phyloP scores from a whole-genome alignment of 2,888 invertebrate species.

The Onthophagus sagittarius region DNA sequence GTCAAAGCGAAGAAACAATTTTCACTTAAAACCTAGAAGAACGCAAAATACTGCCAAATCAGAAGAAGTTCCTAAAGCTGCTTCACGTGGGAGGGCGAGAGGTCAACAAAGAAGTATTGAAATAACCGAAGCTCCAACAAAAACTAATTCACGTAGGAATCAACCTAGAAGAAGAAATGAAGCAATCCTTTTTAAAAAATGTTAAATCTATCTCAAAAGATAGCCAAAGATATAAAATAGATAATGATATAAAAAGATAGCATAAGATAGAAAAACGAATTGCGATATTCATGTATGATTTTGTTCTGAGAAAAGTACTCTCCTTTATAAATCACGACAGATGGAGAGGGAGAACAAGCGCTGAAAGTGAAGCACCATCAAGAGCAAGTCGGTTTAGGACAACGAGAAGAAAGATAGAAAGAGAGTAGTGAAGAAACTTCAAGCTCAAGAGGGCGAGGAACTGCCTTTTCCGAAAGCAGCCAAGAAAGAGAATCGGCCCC shows the following conservation, averaged over 20 bases:
- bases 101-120: neutral
- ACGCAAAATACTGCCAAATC: conserved; percentile 13
- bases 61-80: conserved; percentile 3
- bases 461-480: conserved; percentile 32
- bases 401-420: conserved; percentile 21
- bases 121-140: conserved; percentile 3
- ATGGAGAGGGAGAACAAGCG: conserved; percentile 12
- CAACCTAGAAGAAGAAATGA: conserved; percentile 15
- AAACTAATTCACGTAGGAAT: neutral
- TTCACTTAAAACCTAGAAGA: conserved; percentile 13
- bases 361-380: conserved; percentile 8
- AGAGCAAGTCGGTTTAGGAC: conserved; percentile 25
- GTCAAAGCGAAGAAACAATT: neutral
- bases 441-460: conserved; percentile 28
- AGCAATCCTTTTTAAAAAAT: conserved; percentile 8
- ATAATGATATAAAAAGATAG: too few species aligned
- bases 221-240: too few species aligned
- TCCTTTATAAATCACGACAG: too few species aligned
- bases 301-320: too few species aligned
- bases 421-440: conserved; percentile 10
- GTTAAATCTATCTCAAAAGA: too few species aligned
- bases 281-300: too few species aligned
- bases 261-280: too few species aligned
- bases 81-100: neutral
- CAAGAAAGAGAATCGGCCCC: conserved; percentile 29